These are phyloP conservation scores for Lasioglossum malachurum DNA, from an alignment of 2,888 invertebrate genomes.

Conservation along the genomic window DNA sequence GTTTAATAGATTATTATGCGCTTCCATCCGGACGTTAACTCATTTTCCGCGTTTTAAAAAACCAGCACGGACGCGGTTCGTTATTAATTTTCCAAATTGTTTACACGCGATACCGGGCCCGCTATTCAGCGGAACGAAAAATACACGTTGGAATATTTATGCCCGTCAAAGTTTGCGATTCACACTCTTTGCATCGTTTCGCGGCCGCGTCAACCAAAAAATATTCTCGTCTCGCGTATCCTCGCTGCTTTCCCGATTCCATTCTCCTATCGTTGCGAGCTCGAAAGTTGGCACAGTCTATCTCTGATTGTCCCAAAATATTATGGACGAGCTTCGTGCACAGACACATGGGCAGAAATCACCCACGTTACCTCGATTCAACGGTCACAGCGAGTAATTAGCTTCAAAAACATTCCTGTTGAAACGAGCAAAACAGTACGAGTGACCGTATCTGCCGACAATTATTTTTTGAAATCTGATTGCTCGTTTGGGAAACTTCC, in stretches of 20 bases:
- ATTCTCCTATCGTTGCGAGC: background rate
- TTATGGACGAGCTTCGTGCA: background rate
- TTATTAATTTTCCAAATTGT: slow-evolving; percentile 49
- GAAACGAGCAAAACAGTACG: background rate
- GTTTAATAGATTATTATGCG: slow-evolving; percentile 67
- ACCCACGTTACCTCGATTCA: background rate
- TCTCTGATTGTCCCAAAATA: background rate
- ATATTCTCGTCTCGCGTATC: slow-evolving; percentile 22
- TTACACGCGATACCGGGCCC: slow-evolving; percentile 34
- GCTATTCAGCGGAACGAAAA: slow-evolving; percentile 35
- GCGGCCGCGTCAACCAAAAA: background rate
- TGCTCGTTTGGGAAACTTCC: background rate
- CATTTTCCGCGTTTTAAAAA: slow-evolving; percentile 62
- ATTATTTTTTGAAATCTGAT: background rate
- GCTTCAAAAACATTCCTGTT: background rate
- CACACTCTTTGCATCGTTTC: slow-evolving; percentile 1
- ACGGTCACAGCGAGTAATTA: background rate
- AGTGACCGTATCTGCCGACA: background rate
- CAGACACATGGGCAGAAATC: background rate
- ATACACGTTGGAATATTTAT: slow-evolving; percentile 36
- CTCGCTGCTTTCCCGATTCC: background rate
- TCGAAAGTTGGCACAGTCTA: background rate
- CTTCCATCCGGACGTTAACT: slow-evolving; percentile 61
- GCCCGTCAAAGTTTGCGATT: slow-evolving; percentile 15
- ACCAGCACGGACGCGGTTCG: slow-evolving; percentile 34